These are phyloP conservation scores for Petrocephalus sullivani DNA, from an alignment of 2,797 vertebrate genomes.

Conservation along the genomic window DNA sequence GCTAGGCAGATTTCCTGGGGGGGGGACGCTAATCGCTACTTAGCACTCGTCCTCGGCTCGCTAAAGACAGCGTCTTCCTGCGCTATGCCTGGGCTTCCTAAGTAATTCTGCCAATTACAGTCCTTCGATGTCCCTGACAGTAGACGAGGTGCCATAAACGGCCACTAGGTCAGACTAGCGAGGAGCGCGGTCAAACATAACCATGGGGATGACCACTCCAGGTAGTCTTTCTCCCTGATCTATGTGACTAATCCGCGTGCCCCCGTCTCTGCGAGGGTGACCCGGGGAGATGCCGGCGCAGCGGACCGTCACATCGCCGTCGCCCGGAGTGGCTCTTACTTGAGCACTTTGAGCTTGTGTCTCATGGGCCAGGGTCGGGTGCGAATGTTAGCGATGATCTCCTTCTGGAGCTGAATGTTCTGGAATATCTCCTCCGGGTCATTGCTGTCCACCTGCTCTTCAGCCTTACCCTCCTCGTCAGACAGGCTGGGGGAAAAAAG, in stretches of 20 bases:
- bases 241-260: background rate
- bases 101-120: conserved; percentile 25
- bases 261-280: background rate
- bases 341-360: conserved; percentile 83
- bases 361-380: conserved; percentile 89
- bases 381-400: conserved; percentile 86
- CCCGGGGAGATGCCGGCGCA: background rate
- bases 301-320: background rate
- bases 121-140: background rate
- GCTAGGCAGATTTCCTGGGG: conserved; percentile 9
- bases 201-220: background rate
- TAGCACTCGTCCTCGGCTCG: conserved; percentile 28
- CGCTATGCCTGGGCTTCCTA: background rate
- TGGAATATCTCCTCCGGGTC: conserved; percentile 94
- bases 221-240: background rate
- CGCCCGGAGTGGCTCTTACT: conserved; percentile 56
- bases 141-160: background rate
- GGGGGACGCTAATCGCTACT: conserved; percentile 35
- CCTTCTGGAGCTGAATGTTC: conserved; percentile 96
- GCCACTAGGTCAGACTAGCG: background rate
- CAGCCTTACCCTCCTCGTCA: conserved; percentile 69
- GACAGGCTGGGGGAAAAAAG: conserved; percentile 63
- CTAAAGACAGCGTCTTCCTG: conserved; percentile 12
- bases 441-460: conserved; percentile 73
- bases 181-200: background rate